Evolutionary conservation across 2,888 invertebrate species (phyloP).

Genomic region (Sicus ferrugineus): DNA sequence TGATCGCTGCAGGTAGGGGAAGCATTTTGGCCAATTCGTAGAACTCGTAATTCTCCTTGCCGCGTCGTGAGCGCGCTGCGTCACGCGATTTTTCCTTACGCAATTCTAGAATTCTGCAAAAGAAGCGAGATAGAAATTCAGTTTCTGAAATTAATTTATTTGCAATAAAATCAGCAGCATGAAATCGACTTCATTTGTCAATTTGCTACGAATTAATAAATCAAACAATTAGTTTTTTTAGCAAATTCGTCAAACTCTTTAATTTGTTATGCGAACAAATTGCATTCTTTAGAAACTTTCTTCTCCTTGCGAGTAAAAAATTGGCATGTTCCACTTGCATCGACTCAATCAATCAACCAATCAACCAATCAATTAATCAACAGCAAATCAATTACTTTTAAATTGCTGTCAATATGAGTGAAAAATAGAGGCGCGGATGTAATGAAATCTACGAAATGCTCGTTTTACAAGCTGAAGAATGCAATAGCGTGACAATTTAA

Average conservation of each 20-base stretch:
- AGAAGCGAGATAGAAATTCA: slow-evolving; percentile 27
- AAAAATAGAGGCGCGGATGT: too few species aligned
- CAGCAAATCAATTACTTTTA: neutral
- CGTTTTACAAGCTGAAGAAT: too few species aligned
- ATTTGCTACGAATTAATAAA: neutral
- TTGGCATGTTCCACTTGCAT: neutral
- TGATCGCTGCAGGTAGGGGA: slow-evolving; percentile 89
- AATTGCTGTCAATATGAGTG: too few species aligned
- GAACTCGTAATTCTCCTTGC: slow-evolving; percentile 96
- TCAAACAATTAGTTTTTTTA: neutral
- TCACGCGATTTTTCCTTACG: slow-evolving; percentile 94
- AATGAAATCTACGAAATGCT: too few species aligned
- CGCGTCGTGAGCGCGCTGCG: slow-evolving; percentile 88
- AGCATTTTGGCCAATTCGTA: slow-evolving; percentile 95
- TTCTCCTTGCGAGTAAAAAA: neutral
- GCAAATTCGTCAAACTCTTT: neutral
- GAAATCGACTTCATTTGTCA: neutral
- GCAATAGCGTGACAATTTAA: too few species aligned
- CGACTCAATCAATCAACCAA: neutral
- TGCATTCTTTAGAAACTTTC: neutral
- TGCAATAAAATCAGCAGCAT: neutral
- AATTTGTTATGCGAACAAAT: neutral
- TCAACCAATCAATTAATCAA: slow-evolving; percentile 3
- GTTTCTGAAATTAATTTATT: neutral
- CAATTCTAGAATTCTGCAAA: slow-evolving; percentile 88